Conservation (phyloP, 2,797 vertebrate genomes). For the Dryobates pubescens region DNA sequence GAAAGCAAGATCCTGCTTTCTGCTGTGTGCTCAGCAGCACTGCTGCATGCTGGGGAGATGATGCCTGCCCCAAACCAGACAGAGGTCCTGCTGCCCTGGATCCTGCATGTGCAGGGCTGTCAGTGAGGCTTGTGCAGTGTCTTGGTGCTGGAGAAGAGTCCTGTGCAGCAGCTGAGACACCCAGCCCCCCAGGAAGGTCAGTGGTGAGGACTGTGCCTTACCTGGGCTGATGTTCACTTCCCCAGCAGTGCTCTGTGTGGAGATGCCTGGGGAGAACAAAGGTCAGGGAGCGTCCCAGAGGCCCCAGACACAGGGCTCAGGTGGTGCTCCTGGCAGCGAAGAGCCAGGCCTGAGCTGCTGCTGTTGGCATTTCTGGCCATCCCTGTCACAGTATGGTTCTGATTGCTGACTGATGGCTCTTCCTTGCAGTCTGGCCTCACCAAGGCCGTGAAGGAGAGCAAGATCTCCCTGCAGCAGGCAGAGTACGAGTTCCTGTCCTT, state of each 20-base stretch:
- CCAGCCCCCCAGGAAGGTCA: neutral
- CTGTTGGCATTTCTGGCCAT: neutral
- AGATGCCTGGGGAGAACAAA: neutral
- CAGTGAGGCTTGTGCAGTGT: fast-evolving
- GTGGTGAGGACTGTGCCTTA: neutral
- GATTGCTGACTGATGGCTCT: constrained; percentile 49
- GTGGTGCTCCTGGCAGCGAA: neutral
- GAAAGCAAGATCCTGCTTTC: neutral
- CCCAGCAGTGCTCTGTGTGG: neutral
- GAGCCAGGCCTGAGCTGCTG: neutral
- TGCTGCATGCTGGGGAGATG: neutral
- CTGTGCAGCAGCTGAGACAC: neutral
- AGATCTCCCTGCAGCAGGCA: constrained; percentile 88
- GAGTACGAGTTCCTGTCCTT: constrained; percentile 97
- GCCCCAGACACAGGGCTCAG: neutral
- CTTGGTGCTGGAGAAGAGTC: neutral
- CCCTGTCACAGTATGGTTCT: neutral
- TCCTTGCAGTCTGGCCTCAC: constrained; percentile 93
- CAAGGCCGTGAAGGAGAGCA: constrained; percentile 91
- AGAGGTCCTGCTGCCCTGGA: fast-evolving
- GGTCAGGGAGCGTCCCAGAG: neutral
- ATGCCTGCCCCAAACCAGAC: neutral
- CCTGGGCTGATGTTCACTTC: neutral
- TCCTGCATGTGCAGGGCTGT: neutral
- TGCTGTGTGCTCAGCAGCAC: neutral